These are phyloP conservation scores for Desmophyllum pertusum DNA, from an alignment of 92 coral and sea anemone genomes.

Conservation along the genomic window DNA sequence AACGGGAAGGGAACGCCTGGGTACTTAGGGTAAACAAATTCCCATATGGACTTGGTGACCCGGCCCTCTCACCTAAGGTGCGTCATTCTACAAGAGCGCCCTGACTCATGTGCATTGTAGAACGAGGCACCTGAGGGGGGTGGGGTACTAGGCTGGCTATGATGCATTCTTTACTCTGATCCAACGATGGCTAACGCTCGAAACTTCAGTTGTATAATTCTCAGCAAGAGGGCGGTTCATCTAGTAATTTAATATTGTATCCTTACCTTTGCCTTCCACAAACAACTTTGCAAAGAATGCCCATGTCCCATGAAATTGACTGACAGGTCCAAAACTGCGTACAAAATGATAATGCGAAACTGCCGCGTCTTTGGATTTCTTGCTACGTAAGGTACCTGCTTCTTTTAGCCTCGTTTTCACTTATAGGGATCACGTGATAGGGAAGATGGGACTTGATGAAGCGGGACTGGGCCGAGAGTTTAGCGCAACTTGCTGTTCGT, in stretches of 20 bases:
- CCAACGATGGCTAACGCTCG: neutral
- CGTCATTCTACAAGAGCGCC: too few species aligned
- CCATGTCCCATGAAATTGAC: conserved; percentile 56
- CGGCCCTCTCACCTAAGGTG: too few species aligned
- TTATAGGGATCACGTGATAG: conserved; percentile 28
- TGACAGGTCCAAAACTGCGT: conserved; percentile 20
- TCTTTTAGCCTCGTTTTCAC: conserved; percentile 13
- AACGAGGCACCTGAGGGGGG: too few species aligned
- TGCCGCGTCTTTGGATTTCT: conserved; percentile 68
- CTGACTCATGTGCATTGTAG: too few species aligned
- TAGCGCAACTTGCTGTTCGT: conserved; percentile 1
- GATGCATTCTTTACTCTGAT: too few species aligned
- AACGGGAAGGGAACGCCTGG: too few species aligned
- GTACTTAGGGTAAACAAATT: too few species aligned
- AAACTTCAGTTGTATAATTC: neutral
- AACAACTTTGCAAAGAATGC: conserved; percentile 60
- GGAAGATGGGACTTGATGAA: conserved; percentile 57
- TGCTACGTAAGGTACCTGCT: conserved; percentile 61
- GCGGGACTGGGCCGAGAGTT: conserved; percentile 45
- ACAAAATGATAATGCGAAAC: conserved; percentile 58
- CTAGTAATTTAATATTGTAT: neutral
- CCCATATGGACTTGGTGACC: too few species aligned
- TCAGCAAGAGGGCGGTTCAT: neutral
- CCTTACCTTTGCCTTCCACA: conserved; percentile 51
- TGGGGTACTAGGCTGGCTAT: too few species aligned